phyloP scores from a whole-genome alignment of 2,797 vertebrate genomes.

The Peromyscus eremicus region DNA sequence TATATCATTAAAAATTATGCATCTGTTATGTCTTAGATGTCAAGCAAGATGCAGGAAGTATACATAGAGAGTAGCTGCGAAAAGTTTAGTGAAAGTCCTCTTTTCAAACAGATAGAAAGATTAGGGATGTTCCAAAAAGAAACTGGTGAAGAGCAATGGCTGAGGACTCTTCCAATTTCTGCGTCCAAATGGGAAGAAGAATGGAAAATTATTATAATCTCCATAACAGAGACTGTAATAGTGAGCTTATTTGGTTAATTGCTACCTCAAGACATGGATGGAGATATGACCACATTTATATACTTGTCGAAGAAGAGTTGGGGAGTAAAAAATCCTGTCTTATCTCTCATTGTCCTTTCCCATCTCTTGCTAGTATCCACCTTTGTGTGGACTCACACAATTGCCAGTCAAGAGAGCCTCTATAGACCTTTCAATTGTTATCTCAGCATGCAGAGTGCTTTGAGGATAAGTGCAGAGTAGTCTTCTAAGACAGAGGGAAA shows the following conservation, averaged over 20 bases:
- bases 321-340: neutral
- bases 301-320: neutral
- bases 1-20: neutral
- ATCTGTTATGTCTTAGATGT: no score
- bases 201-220: neutral
- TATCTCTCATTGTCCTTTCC: neutral
- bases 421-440: neutral
- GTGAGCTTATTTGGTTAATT: neutral
- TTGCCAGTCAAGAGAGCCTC: neutral
- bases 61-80: neutral
- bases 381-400: neutral
- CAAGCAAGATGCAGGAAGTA: no score
- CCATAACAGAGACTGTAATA: neutral
- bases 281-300: neutral
- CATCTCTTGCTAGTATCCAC: neutral
- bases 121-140: neutral
- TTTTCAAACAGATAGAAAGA: neutral
- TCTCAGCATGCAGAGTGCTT: neutral
- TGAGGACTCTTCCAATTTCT: neutral
- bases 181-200: neutral
- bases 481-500: neutral
- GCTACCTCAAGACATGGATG: neutral
- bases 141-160: neutral
- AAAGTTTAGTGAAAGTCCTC: neutral
- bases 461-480: neutral